Evolutionary conservation across 2,888 invertebrate genomes (phyloP).

Genomic region (Macropis europaea): DNA sequence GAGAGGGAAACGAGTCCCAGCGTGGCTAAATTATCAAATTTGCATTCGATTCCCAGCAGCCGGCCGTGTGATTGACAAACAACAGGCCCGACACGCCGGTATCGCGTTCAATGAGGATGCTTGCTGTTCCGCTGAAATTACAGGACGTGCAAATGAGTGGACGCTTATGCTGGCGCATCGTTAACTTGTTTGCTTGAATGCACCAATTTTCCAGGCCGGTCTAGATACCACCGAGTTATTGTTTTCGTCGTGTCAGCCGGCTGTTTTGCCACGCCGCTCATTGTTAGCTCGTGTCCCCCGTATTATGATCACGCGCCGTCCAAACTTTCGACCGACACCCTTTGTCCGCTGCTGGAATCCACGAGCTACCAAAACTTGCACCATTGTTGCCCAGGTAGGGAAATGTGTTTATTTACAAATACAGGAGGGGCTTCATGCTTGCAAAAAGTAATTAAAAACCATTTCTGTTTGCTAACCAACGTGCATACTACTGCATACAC

Average conservation of each 20-base stretch:
- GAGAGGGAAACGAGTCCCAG: background rate
- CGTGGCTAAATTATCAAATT: constrained; percentile 61
- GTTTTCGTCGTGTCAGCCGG: background rate
- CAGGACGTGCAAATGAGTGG: constrained; percentile 40
- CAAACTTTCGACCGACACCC: too few relatives aligned
- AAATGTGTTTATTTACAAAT: too few relatives aligned
- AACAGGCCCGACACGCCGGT: constrained; percentile 38
- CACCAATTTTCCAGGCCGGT: constrained; percentile 1
- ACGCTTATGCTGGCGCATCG: constrained; percentile 20
- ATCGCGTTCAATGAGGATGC: constrained; percentile 32
- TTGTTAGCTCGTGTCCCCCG: too few relatives aligned
- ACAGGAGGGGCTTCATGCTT: too few relatives aligned
- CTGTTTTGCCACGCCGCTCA: background rate
- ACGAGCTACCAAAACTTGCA: too few relatives aligned
- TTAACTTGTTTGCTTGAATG: constrained; percentile 35
- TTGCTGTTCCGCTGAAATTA: constrained; percentile 44
- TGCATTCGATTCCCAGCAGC: constrained; percentile 59
- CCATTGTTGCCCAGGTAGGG: too few relatives aligned
- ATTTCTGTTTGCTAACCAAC: too few relatives aligned
- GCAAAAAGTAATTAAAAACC: too few relatives aligned
- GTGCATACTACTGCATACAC: too few relatives aligned
- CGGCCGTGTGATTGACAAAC: constrained; percentile 64
- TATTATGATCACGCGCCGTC: too few relatives aligned
- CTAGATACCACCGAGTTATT: background rate
- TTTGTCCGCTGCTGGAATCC: too few relatives aligned